These are phyloP conservation scores for Diuraphis noxia DNA, from an alignment of 1,140 invertebrate species.

Conservation along the genomic window DNA sequence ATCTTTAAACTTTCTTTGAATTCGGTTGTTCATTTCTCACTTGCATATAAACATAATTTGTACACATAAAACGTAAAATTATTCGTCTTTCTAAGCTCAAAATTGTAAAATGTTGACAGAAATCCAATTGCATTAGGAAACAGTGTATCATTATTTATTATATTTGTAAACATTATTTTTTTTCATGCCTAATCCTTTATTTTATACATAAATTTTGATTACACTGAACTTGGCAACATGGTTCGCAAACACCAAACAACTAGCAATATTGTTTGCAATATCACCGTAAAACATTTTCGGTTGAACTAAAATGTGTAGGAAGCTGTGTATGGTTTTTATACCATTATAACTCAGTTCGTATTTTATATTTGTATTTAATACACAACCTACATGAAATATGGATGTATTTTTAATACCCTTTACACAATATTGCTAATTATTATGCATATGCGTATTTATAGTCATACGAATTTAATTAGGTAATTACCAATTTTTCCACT, in stretches of 20 bases:
- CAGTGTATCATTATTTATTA: background rate
- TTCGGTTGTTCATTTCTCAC: background rate
- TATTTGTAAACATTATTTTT: background rate
- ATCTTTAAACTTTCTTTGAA: conserved; percentile 9
- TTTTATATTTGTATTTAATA: background rate
- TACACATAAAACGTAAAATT: background rate
- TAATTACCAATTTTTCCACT: too few species aligned
- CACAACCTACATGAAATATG: background rate
- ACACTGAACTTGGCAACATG: background rate
- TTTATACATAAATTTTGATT: background rate
- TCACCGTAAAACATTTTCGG: background rate
- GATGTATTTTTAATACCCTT: background rate
- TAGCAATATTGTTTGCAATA: background rate
- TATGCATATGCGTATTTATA: background rate
- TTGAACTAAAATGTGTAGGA: background rate
- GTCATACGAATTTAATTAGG: too few species aligned
- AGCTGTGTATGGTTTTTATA: background rate
- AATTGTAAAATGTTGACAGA: background rate
- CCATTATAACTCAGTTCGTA: background rate
- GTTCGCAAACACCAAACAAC: background rate
- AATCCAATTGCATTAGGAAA: background rate
- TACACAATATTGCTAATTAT: background rate
- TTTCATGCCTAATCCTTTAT: background rate
- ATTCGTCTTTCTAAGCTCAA: too few species aligned
- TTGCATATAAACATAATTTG: background rate